These are phyloP conservation scores for Parasteatoda tepidariorum DNA, from an alignment of 1,140 invertebrate genomes.

Conservation along the genomic window DNA sequence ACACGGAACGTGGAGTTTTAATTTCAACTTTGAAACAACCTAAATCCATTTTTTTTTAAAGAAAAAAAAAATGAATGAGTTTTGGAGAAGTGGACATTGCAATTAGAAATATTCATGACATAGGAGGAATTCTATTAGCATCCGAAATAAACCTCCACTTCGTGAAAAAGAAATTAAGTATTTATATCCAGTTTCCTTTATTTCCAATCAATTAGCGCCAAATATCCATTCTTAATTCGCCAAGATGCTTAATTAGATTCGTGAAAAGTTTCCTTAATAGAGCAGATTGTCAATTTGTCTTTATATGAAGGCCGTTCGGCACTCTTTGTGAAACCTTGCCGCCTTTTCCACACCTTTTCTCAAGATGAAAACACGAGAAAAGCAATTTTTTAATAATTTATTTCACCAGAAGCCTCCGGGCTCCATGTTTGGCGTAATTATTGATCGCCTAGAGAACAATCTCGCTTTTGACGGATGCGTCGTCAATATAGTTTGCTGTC, in stretches of 20 bases:
- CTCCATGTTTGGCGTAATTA: neutral
- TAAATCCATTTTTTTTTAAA: neutral
- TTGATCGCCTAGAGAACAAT: conserved; percentile 16
- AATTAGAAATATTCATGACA: neutral
- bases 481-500: no score
- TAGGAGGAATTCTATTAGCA: neutral
- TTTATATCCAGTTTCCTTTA: neutral
- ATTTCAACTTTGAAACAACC: neutral
- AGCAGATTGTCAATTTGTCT: conserved; percentile 28
- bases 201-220: conserved; percentile 29
- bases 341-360: conserved; percentile 18
- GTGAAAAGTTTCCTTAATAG: conserved; percentile 3
- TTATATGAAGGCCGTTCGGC: conserved; percentile 20
- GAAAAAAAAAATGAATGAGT: neutral
- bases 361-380: neutral
- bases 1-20: neutral
- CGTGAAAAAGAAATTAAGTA: conserved; percentile 2
- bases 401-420: neutral
- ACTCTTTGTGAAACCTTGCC: conserved; percentile 3
- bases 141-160: neutral
- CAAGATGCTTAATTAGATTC: conserved; percentile 13
- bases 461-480: no score
- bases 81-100: neutral
- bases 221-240: neutral
- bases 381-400: conserved; percentile 27